These are phyloP conservation scores for Baronia brevicornis DNA, from an alignment of 2,888 invertebrate species.

Conservation along the genomic window DNA sequence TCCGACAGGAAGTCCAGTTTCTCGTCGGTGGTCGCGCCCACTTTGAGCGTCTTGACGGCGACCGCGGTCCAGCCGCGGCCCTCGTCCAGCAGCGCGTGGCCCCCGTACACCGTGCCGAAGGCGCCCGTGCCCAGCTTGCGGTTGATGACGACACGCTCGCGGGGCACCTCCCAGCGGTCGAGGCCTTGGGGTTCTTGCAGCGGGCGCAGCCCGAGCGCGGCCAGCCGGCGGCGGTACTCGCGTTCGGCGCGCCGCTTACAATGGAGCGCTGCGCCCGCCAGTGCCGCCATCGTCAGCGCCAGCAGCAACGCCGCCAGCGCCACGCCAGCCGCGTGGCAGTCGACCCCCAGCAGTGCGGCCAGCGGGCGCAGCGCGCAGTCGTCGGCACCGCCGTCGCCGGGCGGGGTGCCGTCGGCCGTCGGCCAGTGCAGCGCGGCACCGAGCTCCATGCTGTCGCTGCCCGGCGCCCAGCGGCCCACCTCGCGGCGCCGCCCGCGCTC, in stretches of 20 bases:
- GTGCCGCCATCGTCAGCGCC: constrained; percentile 32
- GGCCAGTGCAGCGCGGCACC: constrained; percentile 81
- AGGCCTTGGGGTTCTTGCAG: constrained; percentile 56
- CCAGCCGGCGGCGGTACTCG: constrained; percentile 43
- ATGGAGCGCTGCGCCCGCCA: constrained; percentile 37
- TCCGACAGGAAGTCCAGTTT: constrained; percentile 94
- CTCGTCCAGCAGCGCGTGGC: constrained; percentile 82
- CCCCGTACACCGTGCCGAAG: constrained; percentile 94
- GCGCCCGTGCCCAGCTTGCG: constrained; percentile 91
- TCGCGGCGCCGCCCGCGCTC: constrained; percentile 65
- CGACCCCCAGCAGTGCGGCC: constrained; percentile 79
- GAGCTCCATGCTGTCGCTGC: constrained; percentile 84
- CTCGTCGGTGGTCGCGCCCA: constrained; percentile 87
- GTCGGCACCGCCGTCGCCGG: constrained; percentile 83
- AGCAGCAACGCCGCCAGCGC: constrained; percentile 34
- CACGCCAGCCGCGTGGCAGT: constrained; percentile 84
- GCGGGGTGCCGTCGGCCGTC: constrained; percentile 72
- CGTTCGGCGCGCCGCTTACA: constrained; percentile 49
- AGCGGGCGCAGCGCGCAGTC: constrained; percentile 81
- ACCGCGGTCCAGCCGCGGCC: constrained; percentile 85
- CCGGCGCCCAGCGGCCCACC: constrained; percentile 82
- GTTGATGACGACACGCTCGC: constrained; percentile 90
- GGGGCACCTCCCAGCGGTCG: constrained; percentile 92
- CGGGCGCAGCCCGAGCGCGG: constrained; percentile 46
- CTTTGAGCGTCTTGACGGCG: constrained; percentile 92